These are phyloP conservation scores for Hecatera dysodea DNA, from an alignment of 2,888 invertebrate genomes.

Conservation along the genomic window DNA sequence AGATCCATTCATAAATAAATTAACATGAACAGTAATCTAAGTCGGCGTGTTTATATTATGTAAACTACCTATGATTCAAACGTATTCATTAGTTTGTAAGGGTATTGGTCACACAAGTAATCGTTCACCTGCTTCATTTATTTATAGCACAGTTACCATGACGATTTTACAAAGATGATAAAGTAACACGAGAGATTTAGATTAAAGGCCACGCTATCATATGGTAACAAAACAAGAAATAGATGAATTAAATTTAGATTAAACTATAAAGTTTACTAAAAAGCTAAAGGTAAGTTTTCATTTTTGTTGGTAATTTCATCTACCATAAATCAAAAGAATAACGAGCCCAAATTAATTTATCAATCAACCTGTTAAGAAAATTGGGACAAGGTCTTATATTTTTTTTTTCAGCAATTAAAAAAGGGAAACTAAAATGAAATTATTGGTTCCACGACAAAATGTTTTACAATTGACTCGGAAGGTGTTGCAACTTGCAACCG, in stretches of 20 bases:
- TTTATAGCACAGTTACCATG: conserved; percentile 6
- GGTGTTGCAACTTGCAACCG: conserved; percentile 65
- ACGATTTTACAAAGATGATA: not conserved
- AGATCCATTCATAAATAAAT: conserved; percentile 29
- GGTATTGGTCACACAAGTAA: not conserved
- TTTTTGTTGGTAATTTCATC: not conserved
- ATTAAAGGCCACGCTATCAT: not conserved
- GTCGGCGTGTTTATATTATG: not conserved
- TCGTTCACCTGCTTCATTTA: not conserved
- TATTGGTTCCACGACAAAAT: conserved; percentile 52
- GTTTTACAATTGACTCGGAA: conserved; percentile 42
- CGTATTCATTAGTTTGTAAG: conserved; percentile 2
- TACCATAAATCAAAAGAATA: conserved; percentile 10
- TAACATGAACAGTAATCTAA: not conserved
- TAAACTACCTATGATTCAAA: conserved; percentile 1
- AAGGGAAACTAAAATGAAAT: conserved; percentile 55
- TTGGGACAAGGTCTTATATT: conserved; percentile 39
- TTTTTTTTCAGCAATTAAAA: conserved; percentile 42
- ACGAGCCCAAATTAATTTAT: conserved; percentile 3
- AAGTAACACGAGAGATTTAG: not conserved
- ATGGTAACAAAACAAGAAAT: not conserved
- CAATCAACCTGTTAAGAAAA: conserved; percentile 28
- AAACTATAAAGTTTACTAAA: not conserved
- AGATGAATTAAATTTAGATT: conserved; percentile 8
- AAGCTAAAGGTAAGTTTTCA: no score